phyloP scores from a whole-genome alignment of 1,140 invertebrate genomes.

The Platorchestia sp. region DNA sequence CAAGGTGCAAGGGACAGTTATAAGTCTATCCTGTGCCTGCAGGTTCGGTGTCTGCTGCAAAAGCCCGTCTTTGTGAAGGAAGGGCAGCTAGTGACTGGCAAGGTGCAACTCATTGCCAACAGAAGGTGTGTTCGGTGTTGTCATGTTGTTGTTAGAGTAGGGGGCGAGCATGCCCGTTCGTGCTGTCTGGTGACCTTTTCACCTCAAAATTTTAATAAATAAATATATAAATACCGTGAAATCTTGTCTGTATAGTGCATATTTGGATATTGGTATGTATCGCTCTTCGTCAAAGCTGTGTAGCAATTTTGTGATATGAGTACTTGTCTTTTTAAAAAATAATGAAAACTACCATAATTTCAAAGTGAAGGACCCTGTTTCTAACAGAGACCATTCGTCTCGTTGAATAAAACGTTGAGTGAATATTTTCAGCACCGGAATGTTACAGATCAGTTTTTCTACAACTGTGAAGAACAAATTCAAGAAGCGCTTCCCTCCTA shows the following conservation, averaged over 20 bases:
- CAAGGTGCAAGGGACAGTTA: background rate
- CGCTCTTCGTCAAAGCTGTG: background rate
- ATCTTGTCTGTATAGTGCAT: background rate
- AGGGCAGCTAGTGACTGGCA: constrained; percentile 90
- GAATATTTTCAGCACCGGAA: too few relatives aligned
- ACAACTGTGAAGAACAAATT: too few relatives aligned
- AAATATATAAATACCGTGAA: background rate
- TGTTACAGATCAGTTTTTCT: too few relatives aligned
- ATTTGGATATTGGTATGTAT: background rate
- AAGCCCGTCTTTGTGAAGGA: constrained; percentile 95
- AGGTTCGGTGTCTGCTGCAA: constrained; percentile 92
- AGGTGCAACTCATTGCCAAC: constrained; percentile 91
- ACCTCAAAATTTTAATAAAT: too few relatives aligned
- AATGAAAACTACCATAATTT: too few relatives aligned
- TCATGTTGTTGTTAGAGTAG: background rate
- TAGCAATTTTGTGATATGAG: background rate
- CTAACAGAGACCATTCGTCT: too few relatives aligned
- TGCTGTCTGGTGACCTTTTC: too few relatives aligned
- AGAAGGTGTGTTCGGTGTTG: constrained; percentile 77
- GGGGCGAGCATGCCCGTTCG: too few relatives aligned
- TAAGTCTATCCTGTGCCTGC: background rate
- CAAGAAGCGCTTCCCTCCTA: too few relatives aligned
- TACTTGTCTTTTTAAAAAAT: too few relatives aligned
- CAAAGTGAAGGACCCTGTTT: too few relatives aligned
- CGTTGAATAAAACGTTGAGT: too few relatives aligned